Evolutionary conservation across 2,888 invertebrate genomes (phyloP), one percentile per base, ranked within the genome.

Genomic region (Cremastobaeus sp.): DNA sequence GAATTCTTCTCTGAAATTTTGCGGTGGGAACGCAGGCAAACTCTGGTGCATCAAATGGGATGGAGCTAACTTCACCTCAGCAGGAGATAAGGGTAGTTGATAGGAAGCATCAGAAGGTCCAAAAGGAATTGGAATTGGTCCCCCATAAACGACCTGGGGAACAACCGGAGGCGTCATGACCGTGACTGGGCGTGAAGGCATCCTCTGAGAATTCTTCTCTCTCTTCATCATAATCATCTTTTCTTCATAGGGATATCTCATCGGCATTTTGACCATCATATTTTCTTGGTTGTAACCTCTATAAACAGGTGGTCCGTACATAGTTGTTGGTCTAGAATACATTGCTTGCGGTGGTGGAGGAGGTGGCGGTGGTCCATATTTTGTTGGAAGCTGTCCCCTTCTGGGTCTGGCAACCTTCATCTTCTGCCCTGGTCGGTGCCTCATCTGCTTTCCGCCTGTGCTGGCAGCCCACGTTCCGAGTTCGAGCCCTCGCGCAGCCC

Each of bases 81-180:
- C 14, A 0, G 21, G 3, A 15, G 17, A 2, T 1, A 43, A 3
- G 0, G 68, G 60, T 20, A 15, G 12, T 1, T 69, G 60, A 30
- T 34, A 48, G 8, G 37, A 17, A 15, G 55, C 70, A 17, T 70
- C 70, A 11, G 70, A 70, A 5, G 70, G 47, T 47, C 60, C 68
- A 18, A 81, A 78, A 5, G 78, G 76, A 12, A 77, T 73, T 0
- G 81, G 79, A 8, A 79, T 37, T 18, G 75, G 76, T 1, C 68
- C 70, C n/a, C 78, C 78, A 62, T 82, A 80, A 21, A 79, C 60
- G 9, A 80, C 60, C 65, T 77, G n/a, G n/a, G n/a, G n/a, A n/a
- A n/a, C n/a, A n/a, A n/a, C 79, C 1, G 80, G 79, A 4, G 79
- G 78, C 5, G 75, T 71, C 11, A 80, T 73, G 4, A 78, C 74